Base-by-base conservation (phyloP, 35 echinoderm and acorn worm genomes). In the Nesometra sesokonis region DNA sequence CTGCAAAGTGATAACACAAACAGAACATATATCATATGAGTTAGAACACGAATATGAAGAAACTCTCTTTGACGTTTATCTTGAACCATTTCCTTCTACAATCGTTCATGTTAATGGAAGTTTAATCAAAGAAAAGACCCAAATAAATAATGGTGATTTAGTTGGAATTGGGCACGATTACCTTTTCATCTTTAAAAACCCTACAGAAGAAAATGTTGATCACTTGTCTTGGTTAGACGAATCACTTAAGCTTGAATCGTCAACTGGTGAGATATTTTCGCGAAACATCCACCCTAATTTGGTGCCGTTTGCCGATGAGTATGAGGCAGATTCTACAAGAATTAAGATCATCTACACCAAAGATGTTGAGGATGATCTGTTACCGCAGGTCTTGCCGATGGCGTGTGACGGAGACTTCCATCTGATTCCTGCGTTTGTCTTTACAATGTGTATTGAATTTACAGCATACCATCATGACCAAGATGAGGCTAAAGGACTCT, bases 151-250 rank as follows among this genome's bases (percentile, higher is more conserved):
- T 0, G 92, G 92, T 31, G 95, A 98, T 82, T 84, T 98, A 13
- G 84, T 98, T 30, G 84, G 83, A 11, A 89, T 94, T 76, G 95
- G 95, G 9, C 67, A 77, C 35, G 82, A 91, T 84, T 98, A 98
- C 38, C 82, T 91, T 29, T 94, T 98, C 57, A 91, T 98, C 67
- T 94, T 91, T 77, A 93, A 93, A 40, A 90, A 98, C 82, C 89
- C 94, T 7, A 32, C 85, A 21, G 76, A 84, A 30, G 80, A 88
- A 34, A 43, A 67, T 80, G 27, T 89, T 57, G n/a, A 47, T 47
- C 0, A 36, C 82, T 0, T 23, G 31, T n/a, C 79, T 82, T 33
- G 76, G 84, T 2, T 94, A 85, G 89, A 94, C 80, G 43, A 81
- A 35, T 76, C 76, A 77, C 0, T 34, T 67, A 67, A 67, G 23